A percentile compares a stretch with the other conserved stretches of the same genome.
Conservation (phyloP, 2,888 invertebrate genomes). For the Toxonevra muliebris region DNA sequence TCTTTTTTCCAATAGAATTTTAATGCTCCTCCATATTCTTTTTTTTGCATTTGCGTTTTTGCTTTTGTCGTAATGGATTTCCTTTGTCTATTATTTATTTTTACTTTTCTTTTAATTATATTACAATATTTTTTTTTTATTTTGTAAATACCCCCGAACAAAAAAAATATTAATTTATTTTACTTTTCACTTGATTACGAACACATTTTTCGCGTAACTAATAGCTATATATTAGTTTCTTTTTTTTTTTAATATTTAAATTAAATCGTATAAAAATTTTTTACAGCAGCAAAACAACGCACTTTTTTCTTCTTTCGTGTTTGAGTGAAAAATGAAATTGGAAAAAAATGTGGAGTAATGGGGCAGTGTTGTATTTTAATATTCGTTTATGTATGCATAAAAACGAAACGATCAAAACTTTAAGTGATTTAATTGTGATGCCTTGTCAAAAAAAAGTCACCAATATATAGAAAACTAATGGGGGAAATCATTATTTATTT, state of each 20-base stretch:
- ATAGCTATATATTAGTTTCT: background rate
- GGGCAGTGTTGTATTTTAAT: too few relatives aligned
- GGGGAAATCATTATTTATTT: too few relatives aligned
- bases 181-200: constrained; percentile 17
- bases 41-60: constrained; percentile 3
- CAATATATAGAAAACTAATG: too few relatives aligned
- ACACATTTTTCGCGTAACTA: constrained; percentile 5
- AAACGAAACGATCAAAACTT: background rate
- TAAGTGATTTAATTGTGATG: too few relatives aligned
- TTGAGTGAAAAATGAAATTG: too few relatives aligned
- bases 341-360: too few relatives aligned
- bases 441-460: too few relatives aligned
- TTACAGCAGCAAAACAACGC: constrained; percentile 22
- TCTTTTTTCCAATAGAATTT: constrained; percentile 6
- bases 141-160: background rate
- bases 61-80: background rate
- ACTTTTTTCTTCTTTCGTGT: constrained; percentile 12
- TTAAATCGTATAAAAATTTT: constrained; percentile 27
- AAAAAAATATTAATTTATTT: background rate
- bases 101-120: constrained; percentile 3
- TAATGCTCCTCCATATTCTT: constrained; percentile 19
- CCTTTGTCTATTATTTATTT: constrained; percentile 7
- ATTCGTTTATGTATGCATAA: background rate
- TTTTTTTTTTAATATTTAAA: constrained; percentile 16
- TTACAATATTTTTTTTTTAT: background rate